Evolutionary conservation across 2,113 vertebrate genomes (phyloP).

Genomic region (Tachycineta bicolor): DNA sequence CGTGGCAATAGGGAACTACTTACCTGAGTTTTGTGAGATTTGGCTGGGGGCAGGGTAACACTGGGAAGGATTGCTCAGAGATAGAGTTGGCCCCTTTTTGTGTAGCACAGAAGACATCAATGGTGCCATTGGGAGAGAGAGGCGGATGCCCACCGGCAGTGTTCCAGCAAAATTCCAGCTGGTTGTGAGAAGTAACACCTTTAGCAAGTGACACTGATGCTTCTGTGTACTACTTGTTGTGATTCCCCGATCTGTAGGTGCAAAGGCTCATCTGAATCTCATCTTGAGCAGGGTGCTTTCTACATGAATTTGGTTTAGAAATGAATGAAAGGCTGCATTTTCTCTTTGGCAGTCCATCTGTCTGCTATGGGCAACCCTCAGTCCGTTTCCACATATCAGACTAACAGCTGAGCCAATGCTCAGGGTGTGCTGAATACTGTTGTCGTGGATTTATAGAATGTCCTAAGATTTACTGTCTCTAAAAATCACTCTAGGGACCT

Average conservation of each 20-base stretch:
- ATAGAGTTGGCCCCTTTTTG: not conserved
- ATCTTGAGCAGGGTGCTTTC: not conserved
- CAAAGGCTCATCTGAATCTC: not conserved
- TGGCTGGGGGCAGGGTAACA: not conserved
- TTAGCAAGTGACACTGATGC: not conserved
- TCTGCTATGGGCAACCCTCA: not conserved
- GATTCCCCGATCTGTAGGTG: not conserved
- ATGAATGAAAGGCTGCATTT: not conserved
- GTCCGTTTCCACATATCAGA: not conserved
- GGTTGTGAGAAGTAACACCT: not conserved
- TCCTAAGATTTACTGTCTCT: not conserved
- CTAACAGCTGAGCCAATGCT: not conserved
- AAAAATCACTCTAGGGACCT: not conserved
- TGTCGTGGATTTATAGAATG: not conserved
- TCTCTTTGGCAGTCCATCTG: not conserved
- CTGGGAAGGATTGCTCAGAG: not conserved
- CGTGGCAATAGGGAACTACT: not conserved
- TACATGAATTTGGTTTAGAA: not conserved
- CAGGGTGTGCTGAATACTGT: not conserved
- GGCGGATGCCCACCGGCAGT: not conserved
- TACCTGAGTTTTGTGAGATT: not conserved
- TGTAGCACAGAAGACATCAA: not conserved
- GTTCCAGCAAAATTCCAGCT: not conserved
- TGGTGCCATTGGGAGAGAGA: not conserved
- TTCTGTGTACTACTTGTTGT: not conserved